Conservation (phyloP, 2,113 vertebrate genomes). For the Aegotheles bennettii region DNA sequence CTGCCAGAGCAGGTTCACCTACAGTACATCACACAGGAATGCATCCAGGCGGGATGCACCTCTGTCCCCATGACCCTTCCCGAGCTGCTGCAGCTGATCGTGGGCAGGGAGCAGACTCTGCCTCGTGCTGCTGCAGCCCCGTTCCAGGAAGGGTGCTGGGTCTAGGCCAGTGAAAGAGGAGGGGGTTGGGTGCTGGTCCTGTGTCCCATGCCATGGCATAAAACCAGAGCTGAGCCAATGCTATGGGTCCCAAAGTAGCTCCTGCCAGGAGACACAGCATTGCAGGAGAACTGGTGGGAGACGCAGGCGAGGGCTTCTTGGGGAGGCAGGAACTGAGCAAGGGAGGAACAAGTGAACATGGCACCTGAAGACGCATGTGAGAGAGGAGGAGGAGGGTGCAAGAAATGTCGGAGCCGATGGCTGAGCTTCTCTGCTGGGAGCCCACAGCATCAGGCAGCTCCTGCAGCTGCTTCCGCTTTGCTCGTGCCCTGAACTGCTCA, state of each 20-base stretch:
- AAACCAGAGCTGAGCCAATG: neutral
- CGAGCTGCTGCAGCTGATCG: neutral
- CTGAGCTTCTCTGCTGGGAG: rapidly evolving
- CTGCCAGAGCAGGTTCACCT: no score
- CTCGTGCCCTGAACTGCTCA: neutral
- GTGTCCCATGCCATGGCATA: neutral
- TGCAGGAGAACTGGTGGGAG: neutral
- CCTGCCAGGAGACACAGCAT: neutral
- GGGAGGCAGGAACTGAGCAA: neutral
- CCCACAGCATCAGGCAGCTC: neutral
- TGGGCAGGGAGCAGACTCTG: neutral
- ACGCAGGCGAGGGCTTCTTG: rapidly evolving
- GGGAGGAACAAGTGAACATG: neutral
- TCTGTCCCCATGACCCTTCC: neutral
- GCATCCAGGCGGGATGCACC: no score
- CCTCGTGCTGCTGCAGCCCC: rapidly evolving
- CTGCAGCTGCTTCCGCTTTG: neutral
- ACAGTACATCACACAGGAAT: no score
- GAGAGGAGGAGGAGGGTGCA: neutral
- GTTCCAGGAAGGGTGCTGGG: neutral
- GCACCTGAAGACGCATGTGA: neutral
- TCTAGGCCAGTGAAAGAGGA: neutral
- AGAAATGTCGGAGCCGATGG: neutral
- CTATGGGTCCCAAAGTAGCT: neutral
- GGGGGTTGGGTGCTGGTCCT: neutral